Conservation (phyloP, 1,140 invertebrate species). For the Hyles vespertilio region DNA sequence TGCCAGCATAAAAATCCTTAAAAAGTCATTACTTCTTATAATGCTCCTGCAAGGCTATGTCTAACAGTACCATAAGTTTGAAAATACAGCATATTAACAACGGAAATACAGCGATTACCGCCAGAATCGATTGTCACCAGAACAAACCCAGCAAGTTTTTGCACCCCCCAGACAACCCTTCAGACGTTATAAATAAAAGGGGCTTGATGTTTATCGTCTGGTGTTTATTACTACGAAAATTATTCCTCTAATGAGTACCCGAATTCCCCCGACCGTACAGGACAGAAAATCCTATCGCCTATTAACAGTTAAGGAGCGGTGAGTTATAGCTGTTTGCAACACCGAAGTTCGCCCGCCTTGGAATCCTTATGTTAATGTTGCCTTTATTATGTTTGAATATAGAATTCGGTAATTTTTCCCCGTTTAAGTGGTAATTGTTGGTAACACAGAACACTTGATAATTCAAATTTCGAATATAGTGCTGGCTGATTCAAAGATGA, state of each 20-base stretch:
- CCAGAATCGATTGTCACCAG: too few relatives aligned
- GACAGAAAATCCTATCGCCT: slow-evolving; percentile 70
- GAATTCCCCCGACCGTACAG: slow-evolving; percentile 36
- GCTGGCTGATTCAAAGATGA: background rate
- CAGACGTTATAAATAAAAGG: slow-evolving; percentile 43
- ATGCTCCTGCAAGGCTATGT: too few relatives aligned
- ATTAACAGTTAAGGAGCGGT: slow-evolving; percentile 64
- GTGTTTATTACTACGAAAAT: slow-evolving; percentile 73
- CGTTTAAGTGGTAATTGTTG: background rate
- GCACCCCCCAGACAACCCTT: slow-evolving; percentile 24
- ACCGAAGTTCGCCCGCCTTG: slow-evolving; percentile 27
- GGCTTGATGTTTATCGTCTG: slow-evolving; percentile 63
- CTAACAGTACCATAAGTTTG: too few relatives aligned
- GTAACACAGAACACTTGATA: background rate
- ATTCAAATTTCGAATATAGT: too few relatives aligned
- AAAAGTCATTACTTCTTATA: too few relatives aligned
- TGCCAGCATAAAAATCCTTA: too few relatives aligned
- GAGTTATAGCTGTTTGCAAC: slow-evolving; percentile 42
- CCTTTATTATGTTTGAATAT: slow-evolving; percentile 6
- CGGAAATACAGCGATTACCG: too few relatives aligned
- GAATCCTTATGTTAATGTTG: slow-evolving; percentile 54
- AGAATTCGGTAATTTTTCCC: background rate
- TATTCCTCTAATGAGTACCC: slow-evolving; percentile 70
- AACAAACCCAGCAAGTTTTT: too few relatives aligned
- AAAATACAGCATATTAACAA: too few relatives aligned